These are phyloP conservation scores for Danaus chrysippus DNA, from an alignment of 2,888 invertebrate species.

Conservation along the genomic window DNA sequence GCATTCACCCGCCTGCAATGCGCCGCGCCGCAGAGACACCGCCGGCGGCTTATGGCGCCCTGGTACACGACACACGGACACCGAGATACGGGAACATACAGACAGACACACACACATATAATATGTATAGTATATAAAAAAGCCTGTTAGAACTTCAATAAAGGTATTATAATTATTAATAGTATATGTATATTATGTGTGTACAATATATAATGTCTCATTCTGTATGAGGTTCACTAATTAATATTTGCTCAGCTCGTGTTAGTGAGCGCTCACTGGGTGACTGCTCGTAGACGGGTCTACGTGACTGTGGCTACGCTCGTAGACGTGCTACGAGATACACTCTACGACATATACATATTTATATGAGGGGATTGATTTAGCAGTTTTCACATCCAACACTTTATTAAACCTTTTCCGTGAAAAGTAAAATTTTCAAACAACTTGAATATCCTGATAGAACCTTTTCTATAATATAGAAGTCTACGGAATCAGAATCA, in stretches of 20 bases:
- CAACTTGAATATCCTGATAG: background rate
- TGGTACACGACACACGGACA: slow-evolving; percentile 46
- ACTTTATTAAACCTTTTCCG: background rate
- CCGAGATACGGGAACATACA: too few species aligned
- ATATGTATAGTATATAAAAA: background rate
- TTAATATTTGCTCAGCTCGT: too few species aligned
- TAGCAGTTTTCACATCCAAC: slow-evolving; percentile 41
- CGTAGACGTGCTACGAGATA: slow-evolving; percentile 34
- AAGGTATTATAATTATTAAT: too few species aligned
- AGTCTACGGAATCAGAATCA: too few species aligned
- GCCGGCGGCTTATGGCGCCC: slow-evolving; percentile 55
- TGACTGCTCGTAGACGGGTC: slow-evolving; percentile 28
- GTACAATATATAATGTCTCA: too few species aligned
- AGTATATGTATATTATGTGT: too few species aligned
- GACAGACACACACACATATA: too few species aligned
- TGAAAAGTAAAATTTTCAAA: background rate
- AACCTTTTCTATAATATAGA: too few species aligned
- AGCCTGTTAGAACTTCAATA: too few species aligned
- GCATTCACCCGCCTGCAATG: slow-evolving; percentile 78
- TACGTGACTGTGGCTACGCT: slow-evolving; percentile 58
- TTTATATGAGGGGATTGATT: slow-evolving; percentile 46
- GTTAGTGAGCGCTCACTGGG: too few species aligned
- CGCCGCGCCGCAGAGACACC: slow-evolving; percentile 59
- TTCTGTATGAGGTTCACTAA: too few species aligned
- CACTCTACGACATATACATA: slow-evolving; percentile 31